A percentile compares a stretch with the other conserved stretches of the same genome.
Conservation (phyloP, 2,797 vertebrate species). For the Spondyliosoma cantharus region DNA sequence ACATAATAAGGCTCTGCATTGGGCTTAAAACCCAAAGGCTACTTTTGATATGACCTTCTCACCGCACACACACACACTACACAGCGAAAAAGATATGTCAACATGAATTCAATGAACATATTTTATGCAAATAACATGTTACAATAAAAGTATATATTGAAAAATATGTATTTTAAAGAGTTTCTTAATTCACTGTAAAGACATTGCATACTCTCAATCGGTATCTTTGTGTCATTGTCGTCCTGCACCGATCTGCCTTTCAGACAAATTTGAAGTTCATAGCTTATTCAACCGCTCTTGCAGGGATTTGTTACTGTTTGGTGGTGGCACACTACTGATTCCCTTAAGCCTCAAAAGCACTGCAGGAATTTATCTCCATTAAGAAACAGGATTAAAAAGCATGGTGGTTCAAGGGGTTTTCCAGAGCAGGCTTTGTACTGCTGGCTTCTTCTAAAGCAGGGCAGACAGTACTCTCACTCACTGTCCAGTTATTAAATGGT, state of each 20-base stretch:
- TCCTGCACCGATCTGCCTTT: constrained; percentile 48
- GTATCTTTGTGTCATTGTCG: constrained; percentile 38
- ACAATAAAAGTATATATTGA: neutral
- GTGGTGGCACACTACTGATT: constrained; percentile 65
- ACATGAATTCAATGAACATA: neutral
- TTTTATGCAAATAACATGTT: neutral
- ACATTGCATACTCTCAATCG: neutral
- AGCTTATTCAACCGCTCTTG: constrained; percentile 67
- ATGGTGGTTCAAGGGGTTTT: constrained; percentile 70
- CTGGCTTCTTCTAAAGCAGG: constrained; percentile 34
- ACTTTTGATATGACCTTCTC: constrained; percentile 20
- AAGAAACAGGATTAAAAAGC: constrained; percentile 79
- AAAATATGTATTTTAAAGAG: neutral
- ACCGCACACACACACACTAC: neutral
- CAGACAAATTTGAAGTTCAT: constrained; percentile 64
- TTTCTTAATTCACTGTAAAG: neutral
- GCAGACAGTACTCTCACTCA: constrained; percentile 51
- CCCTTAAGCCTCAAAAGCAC: constrained; percentile 74
- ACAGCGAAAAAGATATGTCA: neutral
- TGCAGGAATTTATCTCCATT: constrained; percentile 80
- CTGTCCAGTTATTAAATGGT: constrained; percentile 68
- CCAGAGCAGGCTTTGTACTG: constrained; percentile 45
- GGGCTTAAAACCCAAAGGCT: constrained; percentile 1
- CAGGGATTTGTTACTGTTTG: constrained; percentile 76
- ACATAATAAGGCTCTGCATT: constrained; percentile 4